Conservation (phyloP, 2,113 vertebrate genomes). For the Hylia prasina region DNA sequence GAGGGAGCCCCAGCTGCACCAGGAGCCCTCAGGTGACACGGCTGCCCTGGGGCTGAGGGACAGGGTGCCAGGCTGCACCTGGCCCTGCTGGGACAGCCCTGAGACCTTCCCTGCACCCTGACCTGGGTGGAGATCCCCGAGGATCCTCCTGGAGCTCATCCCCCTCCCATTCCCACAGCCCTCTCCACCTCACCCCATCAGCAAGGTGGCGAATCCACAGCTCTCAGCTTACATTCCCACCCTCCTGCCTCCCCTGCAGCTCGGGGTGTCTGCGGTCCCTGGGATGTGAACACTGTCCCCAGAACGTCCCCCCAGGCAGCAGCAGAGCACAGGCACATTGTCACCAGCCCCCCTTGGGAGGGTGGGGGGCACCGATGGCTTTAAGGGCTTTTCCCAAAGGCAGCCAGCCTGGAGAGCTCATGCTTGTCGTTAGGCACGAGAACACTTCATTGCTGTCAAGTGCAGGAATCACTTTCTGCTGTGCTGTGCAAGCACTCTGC, state of each 20-base stretch:
- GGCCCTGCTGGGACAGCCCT: not conserved
- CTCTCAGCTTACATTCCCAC: not conserved
- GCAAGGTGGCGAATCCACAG: not conserved
- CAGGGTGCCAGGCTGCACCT: not conserved
- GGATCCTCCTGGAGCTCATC: not conserved
- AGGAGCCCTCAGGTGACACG: not conserved
- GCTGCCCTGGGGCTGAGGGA: not conserved
- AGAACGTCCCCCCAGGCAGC: slow-evolving; percentile 17
- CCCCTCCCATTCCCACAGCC: not conserved
- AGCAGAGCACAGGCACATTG: not conserved
- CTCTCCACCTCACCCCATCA: not conserved
- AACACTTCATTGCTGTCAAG: slow-evolving; percentile 13
- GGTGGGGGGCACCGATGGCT: not conserved
- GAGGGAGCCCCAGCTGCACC: fast-evolving
- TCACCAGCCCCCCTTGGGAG: not conserved
- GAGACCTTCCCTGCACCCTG: not conserved
- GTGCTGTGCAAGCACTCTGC: not conserved
- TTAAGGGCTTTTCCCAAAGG: not conserved
- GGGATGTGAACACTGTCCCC: not conserved
- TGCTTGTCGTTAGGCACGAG: not conserved
- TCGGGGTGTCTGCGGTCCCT: not conserved
- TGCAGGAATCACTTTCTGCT: slow-evolving; percentile 31
- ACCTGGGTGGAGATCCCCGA: fast-evolving
- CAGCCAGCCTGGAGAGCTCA: not conserved
- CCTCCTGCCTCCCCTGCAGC: not conserved